phyloP scores from a whole-genome alignment of 2,888 invertebrate species.

The Andrena bucephala region DNA sequence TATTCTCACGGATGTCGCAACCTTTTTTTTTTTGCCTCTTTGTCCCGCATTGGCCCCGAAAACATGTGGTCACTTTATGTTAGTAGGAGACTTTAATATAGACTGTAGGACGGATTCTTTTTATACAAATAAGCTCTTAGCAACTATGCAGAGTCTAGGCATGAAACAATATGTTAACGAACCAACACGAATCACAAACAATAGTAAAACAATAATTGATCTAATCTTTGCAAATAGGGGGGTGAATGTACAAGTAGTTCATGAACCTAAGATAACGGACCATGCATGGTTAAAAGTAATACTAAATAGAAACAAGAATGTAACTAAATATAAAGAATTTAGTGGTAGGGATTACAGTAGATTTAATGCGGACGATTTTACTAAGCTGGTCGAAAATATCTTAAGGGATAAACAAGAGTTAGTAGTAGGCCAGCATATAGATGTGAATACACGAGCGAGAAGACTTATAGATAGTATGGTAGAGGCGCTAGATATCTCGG shows the following conservation, averaged over 20 bases:
- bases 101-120: background rate
- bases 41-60: too few species aligned
- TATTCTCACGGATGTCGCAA: too few species aligned
- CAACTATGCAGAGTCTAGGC: background rate
- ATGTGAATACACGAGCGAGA: too few species aligned
- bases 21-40: too few species aligned
- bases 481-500: background rate
- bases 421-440: too few species aligned
- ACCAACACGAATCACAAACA: background rate
- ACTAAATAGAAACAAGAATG: background rate
- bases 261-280: background rate
- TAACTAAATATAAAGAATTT: background rate
- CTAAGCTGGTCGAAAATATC: background rate
- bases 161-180: background rate
- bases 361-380: background rate
- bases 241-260: background rate
- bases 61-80: too few species aligned
- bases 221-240: background rate
- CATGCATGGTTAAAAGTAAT: background rate
- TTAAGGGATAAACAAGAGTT: too few species aligned
- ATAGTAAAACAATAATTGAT: background rate
- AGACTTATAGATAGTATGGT: background rate
- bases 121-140: background rate
- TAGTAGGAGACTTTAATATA: background rate
- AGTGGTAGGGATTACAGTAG: background rate